Percentiles rank a stretch among this genome's conserved stretches.
Evolutionary conservation across 2,888 invertebrate species (phyloP).

Genomic region (Stramonita haemastoma): DNA sequence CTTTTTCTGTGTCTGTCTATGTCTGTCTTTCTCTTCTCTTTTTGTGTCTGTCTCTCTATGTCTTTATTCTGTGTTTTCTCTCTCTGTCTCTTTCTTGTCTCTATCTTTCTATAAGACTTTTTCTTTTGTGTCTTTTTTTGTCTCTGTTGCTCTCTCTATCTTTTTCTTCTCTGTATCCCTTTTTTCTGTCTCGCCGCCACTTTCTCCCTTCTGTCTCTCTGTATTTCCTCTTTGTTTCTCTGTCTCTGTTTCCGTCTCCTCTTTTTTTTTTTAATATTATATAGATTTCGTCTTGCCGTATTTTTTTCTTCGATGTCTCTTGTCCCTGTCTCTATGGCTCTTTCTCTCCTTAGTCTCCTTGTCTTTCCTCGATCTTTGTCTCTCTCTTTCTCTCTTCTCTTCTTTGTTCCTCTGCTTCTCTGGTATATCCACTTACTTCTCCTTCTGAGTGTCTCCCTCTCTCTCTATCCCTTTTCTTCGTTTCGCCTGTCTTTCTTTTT

Average conservation of each 20-base stretch:
- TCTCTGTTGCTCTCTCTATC: too few relatives aligned
- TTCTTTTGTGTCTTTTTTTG: too few relatives aligned
- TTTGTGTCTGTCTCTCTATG: too few relatives aligned
- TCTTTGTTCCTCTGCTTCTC: background rate
- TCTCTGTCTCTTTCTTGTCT: too few relatives aligned
- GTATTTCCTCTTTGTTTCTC: background rate
- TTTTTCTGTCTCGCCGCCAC: background rate
- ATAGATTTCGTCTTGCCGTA: background rate
- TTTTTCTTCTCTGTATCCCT: background rate
- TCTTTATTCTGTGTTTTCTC: too few relatives aligned
- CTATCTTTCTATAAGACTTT: too few relatives aligned
- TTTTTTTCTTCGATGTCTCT: background rate
- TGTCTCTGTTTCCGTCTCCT: background rate
- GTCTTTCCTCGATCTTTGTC: too few relatives aligned
- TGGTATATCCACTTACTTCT: background rate
- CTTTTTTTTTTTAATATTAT: background rate
- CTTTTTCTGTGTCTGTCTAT: too few relatives aligned
- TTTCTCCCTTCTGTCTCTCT: background rate
- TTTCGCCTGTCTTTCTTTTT: background rate
- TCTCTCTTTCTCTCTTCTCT: background rate
- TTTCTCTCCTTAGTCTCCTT: background rate
- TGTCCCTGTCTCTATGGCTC: background rate
- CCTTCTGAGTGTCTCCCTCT: too few relatives aligned
- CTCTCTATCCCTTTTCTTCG: too few relatives aligned
- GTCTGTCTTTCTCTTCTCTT: too few relatives aligned